Evolutionary conservation across 2,797 vertebrate genomes (phyloP).

Genomic region (Jordanella pulchra): DNA sequence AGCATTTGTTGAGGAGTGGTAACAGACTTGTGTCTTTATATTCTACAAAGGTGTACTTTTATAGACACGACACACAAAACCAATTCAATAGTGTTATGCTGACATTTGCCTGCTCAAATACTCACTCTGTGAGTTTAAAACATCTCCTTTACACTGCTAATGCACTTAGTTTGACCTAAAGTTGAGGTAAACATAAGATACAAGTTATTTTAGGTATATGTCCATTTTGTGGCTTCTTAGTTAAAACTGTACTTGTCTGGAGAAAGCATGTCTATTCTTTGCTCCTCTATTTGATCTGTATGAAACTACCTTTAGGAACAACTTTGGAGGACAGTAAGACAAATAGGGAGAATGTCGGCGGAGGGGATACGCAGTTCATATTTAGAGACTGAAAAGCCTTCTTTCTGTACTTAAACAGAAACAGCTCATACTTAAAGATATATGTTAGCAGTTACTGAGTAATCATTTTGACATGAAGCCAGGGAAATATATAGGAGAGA

Average conservation of each 20-base stretch:
- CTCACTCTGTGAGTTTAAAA: neutral
- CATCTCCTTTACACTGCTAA: neutral
- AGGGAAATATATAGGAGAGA: constrained; percentile 10
- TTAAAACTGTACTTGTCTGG: neutral
- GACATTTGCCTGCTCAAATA: neutral
- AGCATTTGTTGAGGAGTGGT: neutral
- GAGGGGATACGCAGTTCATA: neutral
- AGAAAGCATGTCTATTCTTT: neutral
- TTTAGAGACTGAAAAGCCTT: neutral
- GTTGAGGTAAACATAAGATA: neutral
- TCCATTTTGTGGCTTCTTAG: neutral
- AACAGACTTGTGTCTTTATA: neutral
- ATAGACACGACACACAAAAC: neutral
- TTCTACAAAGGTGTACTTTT: neutral
- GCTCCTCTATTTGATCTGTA: neutral
- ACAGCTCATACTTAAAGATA: neutral
- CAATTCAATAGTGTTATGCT: neutral
- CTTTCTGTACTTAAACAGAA: neutral
- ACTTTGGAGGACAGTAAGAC: neutral
- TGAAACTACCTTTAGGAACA: neutral
- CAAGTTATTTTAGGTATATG: neutral
- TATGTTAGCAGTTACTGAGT: neutral
- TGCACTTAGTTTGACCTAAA: neutral
- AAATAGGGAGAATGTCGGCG: neutral
- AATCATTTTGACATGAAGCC: constrained; percentile 13